Conservation (phyloP, 2,113 vertebrate genomes). For the Serilophus lunatus region DNA sequence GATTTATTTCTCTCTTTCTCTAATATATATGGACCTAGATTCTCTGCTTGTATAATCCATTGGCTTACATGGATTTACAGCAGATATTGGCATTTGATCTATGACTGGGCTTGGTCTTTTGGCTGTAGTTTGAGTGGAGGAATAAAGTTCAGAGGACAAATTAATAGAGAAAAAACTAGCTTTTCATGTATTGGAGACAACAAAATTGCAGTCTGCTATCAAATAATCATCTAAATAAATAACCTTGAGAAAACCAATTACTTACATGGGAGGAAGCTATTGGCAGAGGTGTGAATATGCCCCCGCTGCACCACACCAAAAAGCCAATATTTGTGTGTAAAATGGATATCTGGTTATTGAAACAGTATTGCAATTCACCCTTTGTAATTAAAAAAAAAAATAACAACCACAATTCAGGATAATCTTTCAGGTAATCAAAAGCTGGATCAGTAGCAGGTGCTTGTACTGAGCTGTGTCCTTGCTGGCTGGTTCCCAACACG, state of each 20-base stretch:
- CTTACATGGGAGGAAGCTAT: not conserved
- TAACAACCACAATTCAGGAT: not conserved
- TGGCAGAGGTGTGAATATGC: constrained; percentile 2
- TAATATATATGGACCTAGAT: not conserved
- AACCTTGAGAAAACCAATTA: constrained; percentile 33
- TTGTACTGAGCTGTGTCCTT: not conserved
- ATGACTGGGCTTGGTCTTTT: not conserved
- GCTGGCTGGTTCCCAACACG: not conserved
- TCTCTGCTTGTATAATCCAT: constrained; percentile 33
- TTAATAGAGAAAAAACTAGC: not conserved
- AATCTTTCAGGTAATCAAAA: constrained; percentile 18
- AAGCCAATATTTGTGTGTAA: not conserved
- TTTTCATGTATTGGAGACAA: not conserved
- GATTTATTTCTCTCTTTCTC: constrained; percentile 40
- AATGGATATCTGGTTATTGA: not conserved
- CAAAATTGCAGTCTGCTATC: not conserved
- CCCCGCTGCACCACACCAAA: not conserved
- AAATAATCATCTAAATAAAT: constrained; percentile 29
- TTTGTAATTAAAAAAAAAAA: not conserved
- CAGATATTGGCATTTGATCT: constrained; percentile 42
- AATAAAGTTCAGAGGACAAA: constrained; percentile 8
- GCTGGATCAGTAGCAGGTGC: not conserved
- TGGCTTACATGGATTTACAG: constrained; percentile 27
- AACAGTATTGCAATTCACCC: not conserved
- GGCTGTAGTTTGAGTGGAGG: not conserved